These are phyloP conservation scores for Hydrozoanthus tunicans DNA, from an alignment of 64 coral and sea anemone genomes.

Conservation along the genomic window DNA sequence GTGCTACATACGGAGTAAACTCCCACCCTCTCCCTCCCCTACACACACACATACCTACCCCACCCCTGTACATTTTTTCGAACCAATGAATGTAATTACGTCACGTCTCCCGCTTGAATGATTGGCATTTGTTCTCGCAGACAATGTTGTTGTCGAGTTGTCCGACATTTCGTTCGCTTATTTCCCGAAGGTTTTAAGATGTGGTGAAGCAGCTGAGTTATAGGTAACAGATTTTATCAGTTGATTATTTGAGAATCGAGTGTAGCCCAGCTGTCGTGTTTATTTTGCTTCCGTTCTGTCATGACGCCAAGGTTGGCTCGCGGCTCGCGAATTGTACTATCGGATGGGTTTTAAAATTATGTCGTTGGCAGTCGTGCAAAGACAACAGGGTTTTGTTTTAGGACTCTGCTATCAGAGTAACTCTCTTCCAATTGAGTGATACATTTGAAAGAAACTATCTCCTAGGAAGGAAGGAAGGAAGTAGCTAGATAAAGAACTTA, in stretches of 20 bases:
- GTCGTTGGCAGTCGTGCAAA: background rate
- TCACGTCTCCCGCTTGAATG: slow-evolving; percentile 30
- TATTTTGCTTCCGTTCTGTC: background rate
- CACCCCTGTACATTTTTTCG: background rate
- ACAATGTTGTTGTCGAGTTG: background rate
- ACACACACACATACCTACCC: background rate
- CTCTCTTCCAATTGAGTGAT: background rate
- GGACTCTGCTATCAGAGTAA: background rate
- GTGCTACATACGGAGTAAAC: background rate
- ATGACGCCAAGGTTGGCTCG: background rate
- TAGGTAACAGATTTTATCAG: slow-evolving; percentile 11
- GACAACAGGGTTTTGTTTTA: background rate
- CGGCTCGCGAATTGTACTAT: background rate
- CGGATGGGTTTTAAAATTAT: background rate
- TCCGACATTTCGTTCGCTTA: background rate
- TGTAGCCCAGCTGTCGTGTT: background rate
- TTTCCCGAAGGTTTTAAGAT: background rate
- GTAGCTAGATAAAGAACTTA: background rate
- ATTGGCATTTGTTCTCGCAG: background rate
- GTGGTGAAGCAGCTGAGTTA: background rate
- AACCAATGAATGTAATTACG: background rate
- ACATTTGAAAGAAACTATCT: background rate
- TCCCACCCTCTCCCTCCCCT: background rate
- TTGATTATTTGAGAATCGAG: background rate
- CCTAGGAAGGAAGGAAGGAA: background rate